phyloP scores from a whole-genome alignment of 1,140 invertebrate species.

The Bactericera cockerelli region DNA sequence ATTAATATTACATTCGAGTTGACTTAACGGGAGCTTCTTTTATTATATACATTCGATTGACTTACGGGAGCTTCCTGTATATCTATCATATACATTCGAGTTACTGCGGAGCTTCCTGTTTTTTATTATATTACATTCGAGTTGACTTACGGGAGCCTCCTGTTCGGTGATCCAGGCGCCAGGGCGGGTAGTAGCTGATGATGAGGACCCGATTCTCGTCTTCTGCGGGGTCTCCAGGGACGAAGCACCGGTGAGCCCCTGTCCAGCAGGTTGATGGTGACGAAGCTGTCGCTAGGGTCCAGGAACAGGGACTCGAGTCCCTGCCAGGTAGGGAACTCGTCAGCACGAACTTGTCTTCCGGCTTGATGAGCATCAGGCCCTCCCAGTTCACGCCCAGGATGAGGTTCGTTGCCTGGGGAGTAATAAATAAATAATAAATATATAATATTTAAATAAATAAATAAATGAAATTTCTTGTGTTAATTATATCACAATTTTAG shows the following conservation, averaged over 20 bases:
- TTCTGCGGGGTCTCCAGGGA: slow-evolving; percentile 83
- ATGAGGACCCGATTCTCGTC: slow-evolving; percentile 83
- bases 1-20: too few relatives aligned
- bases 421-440: neutral
- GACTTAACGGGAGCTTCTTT: too few relatives aligned
- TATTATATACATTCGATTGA: too few relatives aligned
- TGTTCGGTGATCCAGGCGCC: slow-evolving; percentile 75
- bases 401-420: slow-evolving; percentile 34
- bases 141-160: slow-evolving; percentile 45
- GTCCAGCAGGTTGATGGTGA: slow-evolving; percentile 53
- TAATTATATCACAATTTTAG: too few relatives aligned
- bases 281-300: slow-evolving; percentile 80
- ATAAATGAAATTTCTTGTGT: neutral
- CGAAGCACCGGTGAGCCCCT: slow-evolving; percentile 62
- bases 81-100: too few relatives aligned
- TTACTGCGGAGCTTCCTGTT: too few relatives aligned
- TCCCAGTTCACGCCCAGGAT: slow-evolving; percentile 82
- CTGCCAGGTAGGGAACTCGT: slow-evolving; percentile 68
- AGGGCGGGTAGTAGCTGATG: slow-evolving; percentile 77
- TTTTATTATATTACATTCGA: too few relatives aligned
- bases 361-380: slow-evolving; percentile 73
- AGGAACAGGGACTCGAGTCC: slow-evolving; percentile 82
- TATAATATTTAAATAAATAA: neutral
- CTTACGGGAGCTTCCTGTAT: too few relatives aligned
- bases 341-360: slow-evolving; percentile 75